phyloP scores from a whole-genome alignment of 2,888 invertebrate genomes.

The Drosophila lutescens region DNA sequence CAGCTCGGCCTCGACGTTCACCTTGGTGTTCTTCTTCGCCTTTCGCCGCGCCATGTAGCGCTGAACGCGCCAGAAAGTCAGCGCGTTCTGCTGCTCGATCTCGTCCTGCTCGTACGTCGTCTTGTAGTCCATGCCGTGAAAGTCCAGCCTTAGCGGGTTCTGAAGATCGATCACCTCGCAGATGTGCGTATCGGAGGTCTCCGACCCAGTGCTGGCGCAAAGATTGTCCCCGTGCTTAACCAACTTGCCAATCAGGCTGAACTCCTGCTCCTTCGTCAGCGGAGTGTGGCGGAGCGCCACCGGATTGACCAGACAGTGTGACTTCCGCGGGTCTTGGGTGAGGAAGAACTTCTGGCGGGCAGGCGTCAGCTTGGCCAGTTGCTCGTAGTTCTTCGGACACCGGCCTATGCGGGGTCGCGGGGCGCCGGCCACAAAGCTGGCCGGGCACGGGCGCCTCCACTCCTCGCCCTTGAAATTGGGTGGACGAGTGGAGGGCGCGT shows the following conservation, averaged over 20 bases:
- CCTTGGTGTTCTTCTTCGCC: slow-evolving; percentile 58
- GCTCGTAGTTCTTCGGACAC: slow-evolving; percentile 69
- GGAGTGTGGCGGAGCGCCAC: slow-evolving; percentile 66
- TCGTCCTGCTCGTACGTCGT: slow-evolving; percentile 81
- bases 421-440: slow-evolving; percentile 72
- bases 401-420: slow-evolving; percentile 69
- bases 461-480: slow-evolving; percentile 56
- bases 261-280: slow-evolving; percentile 58
- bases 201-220: slow-evolving; percentile 69
- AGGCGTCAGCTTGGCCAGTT: slow-evolving; percentile 66
- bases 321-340: slow-evolving; percentile 81
- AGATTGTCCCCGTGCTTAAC: slow-evolving; percentile 81
- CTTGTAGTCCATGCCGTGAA: slow-evolving; percentile 83
- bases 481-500: slow-evolving; percentile 56
- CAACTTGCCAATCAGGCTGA: slow-evolving; percentile 68
- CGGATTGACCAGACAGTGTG: slow-evolving; percentile 80
- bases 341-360: slow-evolving; percentile 76
- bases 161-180: slow-evolving; percentile 82
- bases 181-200: slow-evolving; percentile 70
- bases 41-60: slow-evolving; percentile 78
- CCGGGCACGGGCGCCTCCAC: slow-evolving; percentile 73
- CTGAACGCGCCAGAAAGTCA: slow-evolving; percentile 75
- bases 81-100: slow-evolving; percentile 78
- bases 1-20: slow-evolving; percentile 67
- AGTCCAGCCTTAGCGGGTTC: slow-evolving; percentile 82